phyloP scores from a whole-genome alignment of 2,113 vertebrate species.

The Protobothrops flavoviridis region DNA sequence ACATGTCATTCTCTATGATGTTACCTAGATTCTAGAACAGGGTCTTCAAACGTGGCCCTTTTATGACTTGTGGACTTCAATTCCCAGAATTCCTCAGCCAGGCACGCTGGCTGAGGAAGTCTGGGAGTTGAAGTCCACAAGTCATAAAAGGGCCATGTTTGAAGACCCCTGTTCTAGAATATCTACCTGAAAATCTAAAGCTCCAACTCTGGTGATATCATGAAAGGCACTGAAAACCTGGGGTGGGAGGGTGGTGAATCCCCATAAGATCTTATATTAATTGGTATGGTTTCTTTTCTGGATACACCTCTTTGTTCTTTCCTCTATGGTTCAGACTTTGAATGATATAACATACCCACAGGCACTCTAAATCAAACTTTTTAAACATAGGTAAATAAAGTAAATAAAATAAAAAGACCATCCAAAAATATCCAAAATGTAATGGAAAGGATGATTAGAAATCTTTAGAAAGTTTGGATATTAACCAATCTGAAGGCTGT shows the following conservation, averaged over 20 bases:
- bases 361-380: not conserved
- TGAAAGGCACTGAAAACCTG: not conserved
- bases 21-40: not conserved
- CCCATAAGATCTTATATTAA: not conserved
- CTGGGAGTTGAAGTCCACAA: too few relatives aligned
- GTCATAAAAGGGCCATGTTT: too few relatives aligned
- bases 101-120: too few relatives aligned
- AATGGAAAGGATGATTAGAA: not conserved
- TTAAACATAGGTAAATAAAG: not conserved
- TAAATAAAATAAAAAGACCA: not conserved
- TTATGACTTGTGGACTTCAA: too few relatives aligned
- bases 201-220: not conserved
- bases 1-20: not conserved
- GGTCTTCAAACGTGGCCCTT: too few relatives aligned
- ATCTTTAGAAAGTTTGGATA: not conserved
- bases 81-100: too few relatives aligned
- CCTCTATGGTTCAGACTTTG: not conserved
- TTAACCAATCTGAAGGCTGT: not conserved
- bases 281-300: not conserved
- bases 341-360: not conserved
- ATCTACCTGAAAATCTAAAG: not conserved
- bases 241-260: not conserved
- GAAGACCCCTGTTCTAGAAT: not conserved
- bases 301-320: not conserved
- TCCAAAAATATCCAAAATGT: not conserved